Percentiles rank a stretch among this genome's conserved stretches.
Conservation (phyloP, 2,888 invertebrate genomes). For the Rhogogaster chlorosoma region DNA sequence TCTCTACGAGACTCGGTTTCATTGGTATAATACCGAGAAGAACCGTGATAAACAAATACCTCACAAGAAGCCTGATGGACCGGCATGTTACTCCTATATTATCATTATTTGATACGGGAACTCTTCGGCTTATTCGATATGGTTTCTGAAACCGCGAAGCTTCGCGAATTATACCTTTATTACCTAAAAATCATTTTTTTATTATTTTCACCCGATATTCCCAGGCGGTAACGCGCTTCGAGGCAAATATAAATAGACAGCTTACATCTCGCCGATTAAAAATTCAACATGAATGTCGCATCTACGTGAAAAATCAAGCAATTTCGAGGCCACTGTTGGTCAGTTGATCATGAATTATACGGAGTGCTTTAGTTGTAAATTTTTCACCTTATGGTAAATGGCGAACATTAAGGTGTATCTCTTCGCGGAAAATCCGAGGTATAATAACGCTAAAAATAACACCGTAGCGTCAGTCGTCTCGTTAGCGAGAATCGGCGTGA, state of each 20-base stretch:
- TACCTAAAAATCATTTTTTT: neutral
- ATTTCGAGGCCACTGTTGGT: neutral
- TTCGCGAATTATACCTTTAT: slow-evolving; percentile 33
- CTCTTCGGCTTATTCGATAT: slow-evolving; percentile 14
- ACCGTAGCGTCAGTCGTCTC: slow-evolving; percentile 5
- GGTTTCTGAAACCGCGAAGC: slow-evolving; percentile 27
- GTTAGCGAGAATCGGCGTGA: slow-evolving; percentile 10
- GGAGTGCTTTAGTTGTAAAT: neutral
- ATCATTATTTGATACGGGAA: slow-evolving; percentile 40
- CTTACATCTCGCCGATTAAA: neutral
- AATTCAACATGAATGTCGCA: neutral
- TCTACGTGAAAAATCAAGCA: neutral
- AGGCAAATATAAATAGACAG: neutral
- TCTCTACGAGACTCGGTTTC: slow-evolving; percentile 46
- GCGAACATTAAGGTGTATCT: neutral
- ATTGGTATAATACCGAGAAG: slow-evolving; percentile 40
- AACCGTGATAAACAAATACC: slow-evolving; percentile 48
- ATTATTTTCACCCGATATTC: neutral
- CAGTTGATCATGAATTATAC: neutral
- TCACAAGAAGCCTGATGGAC: slow-evolving; percentile 21
- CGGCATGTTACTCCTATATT: neutral
- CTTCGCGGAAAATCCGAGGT: neutral
- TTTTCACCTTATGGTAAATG: neutral
- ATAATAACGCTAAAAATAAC: neutral
- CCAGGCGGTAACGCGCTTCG: neutral